Percentiles rank a stretch among this genome's conserved stretches.
These are phyloP conservation scores for Gnathonemus longibarbis DNA, from an alignment of 2,113 vertebrate genomes.

Conservation along the genomic window DNA sequence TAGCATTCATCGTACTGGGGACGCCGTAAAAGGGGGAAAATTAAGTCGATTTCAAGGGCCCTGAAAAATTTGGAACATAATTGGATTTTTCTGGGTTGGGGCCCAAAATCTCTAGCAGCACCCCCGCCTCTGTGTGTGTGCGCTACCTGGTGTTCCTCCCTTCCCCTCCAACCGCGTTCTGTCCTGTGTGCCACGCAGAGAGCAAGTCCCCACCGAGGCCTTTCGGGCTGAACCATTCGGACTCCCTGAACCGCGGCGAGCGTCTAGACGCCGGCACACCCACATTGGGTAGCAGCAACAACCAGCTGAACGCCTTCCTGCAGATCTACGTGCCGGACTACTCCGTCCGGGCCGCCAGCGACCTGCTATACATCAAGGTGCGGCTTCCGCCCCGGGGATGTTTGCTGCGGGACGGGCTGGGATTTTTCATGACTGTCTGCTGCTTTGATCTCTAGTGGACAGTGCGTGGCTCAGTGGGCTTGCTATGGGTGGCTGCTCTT, in stretches of 20 bases:
- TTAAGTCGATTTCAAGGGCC: neutral
- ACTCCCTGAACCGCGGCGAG: slow-evolving; percentile 88
- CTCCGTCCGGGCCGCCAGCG: slow-evolving; percentile 85
- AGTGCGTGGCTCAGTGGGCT: too few species aligned
- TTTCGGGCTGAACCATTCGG: slow-evolving; percentile 94
- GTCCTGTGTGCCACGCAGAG: slow-evolving; percentile 52
- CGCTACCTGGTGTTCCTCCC: neutral
- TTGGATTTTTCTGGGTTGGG: neutral
- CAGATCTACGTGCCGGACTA: slow-evolving; percentile 95
- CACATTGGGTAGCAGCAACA: slow-evolving; percentile 87
- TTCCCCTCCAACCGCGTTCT: neutral
- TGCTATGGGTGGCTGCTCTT: too few species aligned
- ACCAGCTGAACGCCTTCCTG: slow-evolving; percentile 91
- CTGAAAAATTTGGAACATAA: neutral
- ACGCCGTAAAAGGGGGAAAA: neutral
- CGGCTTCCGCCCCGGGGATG: neutral
- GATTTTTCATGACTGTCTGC: neutral
- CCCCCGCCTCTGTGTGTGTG: neutral
- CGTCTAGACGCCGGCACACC: slow-evolving; percentile 83
- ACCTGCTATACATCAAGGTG: slow-evolving; percentile 95
- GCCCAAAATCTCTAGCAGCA: neutral
- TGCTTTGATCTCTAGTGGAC: neutral
- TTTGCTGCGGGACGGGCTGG: neutral
- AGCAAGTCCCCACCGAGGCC: slow-evolving; percentile 93
- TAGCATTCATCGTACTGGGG: neutral